A percentile compares a stretch with the other conserved stretches of the same genome.
Evolutionary conservation across 2,113 vertebrate genomes (phyloP).

Genomic region (Lophotis ruficrista): DNA sequence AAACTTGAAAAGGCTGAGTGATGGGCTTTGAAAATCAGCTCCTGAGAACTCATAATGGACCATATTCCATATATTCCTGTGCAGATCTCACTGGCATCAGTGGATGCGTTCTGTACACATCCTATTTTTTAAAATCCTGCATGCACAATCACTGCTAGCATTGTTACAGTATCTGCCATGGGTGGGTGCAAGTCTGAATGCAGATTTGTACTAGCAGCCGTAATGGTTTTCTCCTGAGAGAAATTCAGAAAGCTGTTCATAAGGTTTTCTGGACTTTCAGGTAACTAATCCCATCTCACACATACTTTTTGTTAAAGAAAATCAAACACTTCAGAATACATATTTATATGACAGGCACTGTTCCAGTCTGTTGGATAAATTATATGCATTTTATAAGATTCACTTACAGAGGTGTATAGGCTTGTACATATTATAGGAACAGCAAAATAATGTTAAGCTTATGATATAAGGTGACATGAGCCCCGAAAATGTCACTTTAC

Average conservation of each 20-base stretch:
- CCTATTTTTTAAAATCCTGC: slow-evolving; percentile 24
- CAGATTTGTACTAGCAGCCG: background rate
- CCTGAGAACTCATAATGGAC: background rate
- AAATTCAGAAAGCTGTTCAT: slow-evolving; percentile 26
- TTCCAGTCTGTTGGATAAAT: background rate
- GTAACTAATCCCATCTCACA: slow-evolving; percentile 33
- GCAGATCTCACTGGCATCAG: background rate
- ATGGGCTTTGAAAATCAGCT: background rate
- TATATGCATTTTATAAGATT: background rate
- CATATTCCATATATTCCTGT: background rate
- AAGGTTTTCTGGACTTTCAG: slow-evolving; percentile 27
- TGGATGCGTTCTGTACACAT: background rate
- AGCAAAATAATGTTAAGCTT: background rate
- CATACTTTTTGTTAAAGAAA: slow-evolving; percentile 9
- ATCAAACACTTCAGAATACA: background rate
- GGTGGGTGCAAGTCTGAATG: slow-evolving; percentile 6
- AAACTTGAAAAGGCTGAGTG: background rate
- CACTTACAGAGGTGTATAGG: background rate
- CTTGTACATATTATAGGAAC: background rate
- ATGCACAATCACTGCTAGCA: background rate
- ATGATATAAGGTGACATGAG: background rate
- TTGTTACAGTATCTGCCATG: background rate
- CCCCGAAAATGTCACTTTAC: background rate
- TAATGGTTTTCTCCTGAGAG: background rate
- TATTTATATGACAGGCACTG: background rate